Evolutionary conservation across 1,140 invertebrate species (phyloP), one percentile per base, ranked within the genome.

Genomic region (Magallana gigas): DNA sequence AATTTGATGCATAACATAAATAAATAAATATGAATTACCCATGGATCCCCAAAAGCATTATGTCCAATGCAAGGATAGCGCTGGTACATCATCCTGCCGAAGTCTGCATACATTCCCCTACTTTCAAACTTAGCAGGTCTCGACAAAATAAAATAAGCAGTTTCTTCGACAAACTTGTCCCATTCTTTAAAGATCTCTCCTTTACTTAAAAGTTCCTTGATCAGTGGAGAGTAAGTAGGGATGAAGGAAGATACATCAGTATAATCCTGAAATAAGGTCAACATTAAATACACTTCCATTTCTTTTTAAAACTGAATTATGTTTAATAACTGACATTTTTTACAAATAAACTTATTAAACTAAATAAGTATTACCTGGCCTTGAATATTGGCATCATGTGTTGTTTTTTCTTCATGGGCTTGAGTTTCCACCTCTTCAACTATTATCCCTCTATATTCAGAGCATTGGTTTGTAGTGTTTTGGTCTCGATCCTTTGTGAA

Each of bases 161-260:
- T 85, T 8, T 85, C 59, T 14, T 85, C 60, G 7, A 85, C 48
- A 85, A 62, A 85, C 59, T 64, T 64, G 18, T 85, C 84, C 84
- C 84, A 85, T 36, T 64, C 84, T 8, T 12, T 36, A 23, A 14
- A 11, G 3, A 62, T 23, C 14, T 64, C 84, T 56, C 16, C 83
- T 84, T 23, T 48, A 11, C 68, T 8, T 16, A 85, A 14, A 8
- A 64, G 29, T 14, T 23, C 29, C 16, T 68, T 7, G 8, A 62
- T 64, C 23, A 64, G 9, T 48, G 23, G 6, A 58, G 60, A 23
- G 29, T 64, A 85, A 16, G 23, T 64, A 16, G 58, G 59, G 8
- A 64, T 62, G 7, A 62, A 62, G 11, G 60, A 62, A 12, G 60
- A 11, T 62, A 62, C 11, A n/a, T 62, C 60, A 62, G 11, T 12